Evolutionary conservation across 2,888 invertebrate species (phyloP).

Genomic region (Ceramica pisi): DNA sequence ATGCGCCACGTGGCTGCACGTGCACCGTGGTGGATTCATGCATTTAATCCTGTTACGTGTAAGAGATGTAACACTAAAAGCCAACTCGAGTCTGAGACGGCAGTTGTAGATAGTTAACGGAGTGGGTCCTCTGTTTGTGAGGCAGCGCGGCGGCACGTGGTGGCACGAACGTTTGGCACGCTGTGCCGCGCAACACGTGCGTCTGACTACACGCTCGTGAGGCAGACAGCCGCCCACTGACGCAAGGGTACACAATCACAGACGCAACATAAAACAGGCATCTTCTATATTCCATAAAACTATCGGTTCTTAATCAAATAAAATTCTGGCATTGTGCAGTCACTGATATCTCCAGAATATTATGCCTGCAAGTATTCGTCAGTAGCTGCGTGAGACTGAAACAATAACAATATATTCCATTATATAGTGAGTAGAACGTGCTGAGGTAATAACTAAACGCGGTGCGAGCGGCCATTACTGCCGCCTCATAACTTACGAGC

Average conservation of each 20-base stretch:
- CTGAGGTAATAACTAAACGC: constrained; percentile 6
- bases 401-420: constrained; percentile 17
- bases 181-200: background rate
- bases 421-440: background rate
- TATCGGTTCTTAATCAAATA: background rate
- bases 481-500: constrained; percentile 23
- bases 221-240: background rate
- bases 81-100: too few species aligned
- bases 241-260: background rate
- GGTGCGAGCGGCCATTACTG: constrained; percentile 16
- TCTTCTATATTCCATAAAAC: background rate
- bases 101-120: background rate
- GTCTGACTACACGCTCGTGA: background rate
- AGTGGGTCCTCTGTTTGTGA: background rate
- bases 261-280: background rate
- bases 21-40: too few species aligned
- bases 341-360: background rate
- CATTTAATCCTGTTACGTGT: too few species aligned
- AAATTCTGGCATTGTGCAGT: background rate
- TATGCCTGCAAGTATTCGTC: background rate
- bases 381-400: background rate
- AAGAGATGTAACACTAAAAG: too few species aligned
- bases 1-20: too few species aligned
- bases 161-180: background rate
- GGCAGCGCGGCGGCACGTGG: background rate